Evolutionary conservation across 2,797 vertebrate genomes (phyloP).

Genomic region (Todus mexicanus): DNA sequence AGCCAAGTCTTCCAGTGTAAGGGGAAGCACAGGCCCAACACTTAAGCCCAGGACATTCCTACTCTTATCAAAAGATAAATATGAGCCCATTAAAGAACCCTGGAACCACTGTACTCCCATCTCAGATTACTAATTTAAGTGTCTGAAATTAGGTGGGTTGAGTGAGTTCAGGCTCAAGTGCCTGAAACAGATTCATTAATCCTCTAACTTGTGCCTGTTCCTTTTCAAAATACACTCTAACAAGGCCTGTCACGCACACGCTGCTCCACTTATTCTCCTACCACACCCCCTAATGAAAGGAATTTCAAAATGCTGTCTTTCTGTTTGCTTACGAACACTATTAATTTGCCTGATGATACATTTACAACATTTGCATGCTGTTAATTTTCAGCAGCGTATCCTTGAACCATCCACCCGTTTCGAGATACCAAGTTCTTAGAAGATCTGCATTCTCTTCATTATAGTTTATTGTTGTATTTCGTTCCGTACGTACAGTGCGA

Average conservation of each 20-base stretch:
- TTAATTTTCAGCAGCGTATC: neutral
- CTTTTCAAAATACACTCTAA: neutral
- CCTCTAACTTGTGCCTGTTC: neutral
- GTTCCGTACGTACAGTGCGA: conserved; percentile 13
- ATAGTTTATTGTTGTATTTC: conserved; percentile 38
- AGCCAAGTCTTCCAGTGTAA: no score
- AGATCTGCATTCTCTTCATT: conserved; percentile 29
- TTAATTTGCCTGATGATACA: conserved; percentile 24
- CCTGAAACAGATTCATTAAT: neutral
- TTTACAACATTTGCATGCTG: conserved; percentile 10
- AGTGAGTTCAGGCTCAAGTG: neutral
- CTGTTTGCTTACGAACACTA: conserved; percentile 22
- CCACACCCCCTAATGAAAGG: neutral
- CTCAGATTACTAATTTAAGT: neutral
- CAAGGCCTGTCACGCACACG: neutral
- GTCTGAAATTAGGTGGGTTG: neutral
- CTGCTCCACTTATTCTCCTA: neutral
- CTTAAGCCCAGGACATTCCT: no score
- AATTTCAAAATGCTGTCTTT: neutral
- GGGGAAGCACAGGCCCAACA: neutral
- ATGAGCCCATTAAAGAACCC: neutral
- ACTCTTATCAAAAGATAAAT: neutral
- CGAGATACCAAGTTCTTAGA: neutral
- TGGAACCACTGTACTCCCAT: neutral
- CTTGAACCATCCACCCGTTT: conserved; percentile 25